These are phyloP conservation scores for Carposina sasakii DNA, from an alignment of 1,140 invertebrate genomes.

Conservation along the genomic window DNA sequence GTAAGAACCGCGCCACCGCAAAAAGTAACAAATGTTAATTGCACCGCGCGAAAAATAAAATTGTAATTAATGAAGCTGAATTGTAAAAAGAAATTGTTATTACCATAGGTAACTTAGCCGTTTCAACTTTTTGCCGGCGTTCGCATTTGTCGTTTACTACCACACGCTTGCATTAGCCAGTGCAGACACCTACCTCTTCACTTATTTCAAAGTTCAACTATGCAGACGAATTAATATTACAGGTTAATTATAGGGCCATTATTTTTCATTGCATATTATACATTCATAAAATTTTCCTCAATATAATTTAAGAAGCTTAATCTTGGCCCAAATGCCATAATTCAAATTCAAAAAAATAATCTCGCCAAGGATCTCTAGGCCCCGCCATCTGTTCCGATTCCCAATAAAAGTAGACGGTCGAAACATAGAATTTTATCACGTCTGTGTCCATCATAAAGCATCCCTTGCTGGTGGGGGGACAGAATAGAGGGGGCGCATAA, in stretches of 20 bases:
- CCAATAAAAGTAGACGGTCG: slow-evolving; percentile 58
- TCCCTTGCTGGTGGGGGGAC: slow-evolving; percentile 29
- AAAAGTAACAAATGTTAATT: slow-evolving; percentile 56
- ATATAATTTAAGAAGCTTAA: no score
- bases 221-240: no score
- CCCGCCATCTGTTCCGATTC: slow-evolving; percentile 58
- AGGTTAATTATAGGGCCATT: no score
- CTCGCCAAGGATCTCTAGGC: slow-evolving; percentile 26
- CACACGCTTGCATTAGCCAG: no score
- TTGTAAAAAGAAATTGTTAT: slow-evolving; percentile 38
- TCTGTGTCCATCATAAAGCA: slow-evolving; percentile 62
- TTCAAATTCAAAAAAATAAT: slow-evolving; percentile 24
- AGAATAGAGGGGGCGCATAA: slow-evolving; percentile 47
- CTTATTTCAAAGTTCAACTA: no score
- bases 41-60: slow-evolving; percentile 39
- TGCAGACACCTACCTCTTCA: no score
- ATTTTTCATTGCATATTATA: no score
- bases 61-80: slow-evolving; percentile 42
- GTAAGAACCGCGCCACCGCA: slow-evolving; percentile 35
- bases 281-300: no score
- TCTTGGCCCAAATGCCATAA: no score
- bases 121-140: not conserved
- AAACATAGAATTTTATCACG: slow-evolving; percentile 62
- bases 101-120: slow-evolving; percentile 13
- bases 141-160: no score